Conservation (phyloP, 2,113 vertebrate species). For the Myodes glareolus region DNA sequence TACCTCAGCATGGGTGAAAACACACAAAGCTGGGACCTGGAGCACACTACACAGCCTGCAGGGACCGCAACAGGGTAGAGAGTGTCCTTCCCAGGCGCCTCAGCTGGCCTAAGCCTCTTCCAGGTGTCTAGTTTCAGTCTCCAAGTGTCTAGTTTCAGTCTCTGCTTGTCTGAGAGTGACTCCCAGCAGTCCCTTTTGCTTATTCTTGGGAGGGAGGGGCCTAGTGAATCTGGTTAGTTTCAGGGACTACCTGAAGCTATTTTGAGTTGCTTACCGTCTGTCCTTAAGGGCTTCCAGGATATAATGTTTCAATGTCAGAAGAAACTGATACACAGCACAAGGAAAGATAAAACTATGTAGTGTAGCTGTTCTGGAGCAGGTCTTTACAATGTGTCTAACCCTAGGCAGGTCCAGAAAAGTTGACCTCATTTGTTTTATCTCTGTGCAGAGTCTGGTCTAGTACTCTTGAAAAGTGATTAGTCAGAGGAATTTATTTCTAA, state of each 20-base stretch:
- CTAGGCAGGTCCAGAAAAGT: slow-evolving; percentile 8
- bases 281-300: too few species aligned
- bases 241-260: not conserved
- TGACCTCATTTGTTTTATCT: not conserved
- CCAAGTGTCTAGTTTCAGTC: not conserved
- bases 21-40: not conserved
- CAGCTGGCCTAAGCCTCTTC: too few species aligned
- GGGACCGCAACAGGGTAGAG: not conserved
- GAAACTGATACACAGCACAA: not conserved
- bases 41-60: not conserved
- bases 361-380: not conserved
- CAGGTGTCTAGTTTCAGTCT: not conserved
- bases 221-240: not conserved
- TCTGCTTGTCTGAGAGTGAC: not conserved
- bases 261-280: not conserved
- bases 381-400: slow-evolving; percentile 4
- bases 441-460: not conserved
- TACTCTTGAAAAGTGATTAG: slow-evolving; percentile 44
- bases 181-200: not conserved
- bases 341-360: not conserved
- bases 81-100: not conserved
- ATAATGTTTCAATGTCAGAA: not conserved
- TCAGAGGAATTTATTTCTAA: slow-evolving; percentile 30
- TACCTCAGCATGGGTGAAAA: not conserved
- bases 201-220: not conserved